Conservation (phyloP, 2,797 vertebrate species). For the Vespertilio murinus region DNA sequence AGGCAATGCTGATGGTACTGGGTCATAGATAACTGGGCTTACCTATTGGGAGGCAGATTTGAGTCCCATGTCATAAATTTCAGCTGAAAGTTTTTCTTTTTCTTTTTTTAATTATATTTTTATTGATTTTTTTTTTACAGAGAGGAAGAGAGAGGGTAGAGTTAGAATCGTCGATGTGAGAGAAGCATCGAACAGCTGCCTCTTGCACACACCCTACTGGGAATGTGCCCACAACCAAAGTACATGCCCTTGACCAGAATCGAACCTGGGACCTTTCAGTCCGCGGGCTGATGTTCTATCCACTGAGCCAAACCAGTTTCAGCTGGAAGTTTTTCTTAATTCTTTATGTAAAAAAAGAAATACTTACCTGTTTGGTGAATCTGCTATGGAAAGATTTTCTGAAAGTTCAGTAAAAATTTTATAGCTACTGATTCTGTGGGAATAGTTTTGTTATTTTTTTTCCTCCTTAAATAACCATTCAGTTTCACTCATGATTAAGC, state of each 20-base stretch:
- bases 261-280: too few species aligned
- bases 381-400: conserved; percentile 43
- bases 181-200: too few species aligned
- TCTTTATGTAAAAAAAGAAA: background rate
- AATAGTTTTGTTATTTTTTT: conserved; percentile 2
- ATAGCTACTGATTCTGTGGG: conserved; percentile 55
- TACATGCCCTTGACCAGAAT: too few species aligned
- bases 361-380: conserved; percentile 43
- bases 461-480: conserved; percentile 33
- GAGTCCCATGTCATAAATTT: conserved; percentile 26
- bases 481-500: conserved; percentile 40
- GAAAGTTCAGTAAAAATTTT: conserved; percentile 47
- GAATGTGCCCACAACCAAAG: too few species aligned
- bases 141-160: too few species aligned
- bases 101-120: too few species aligned
- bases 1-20: background rate
- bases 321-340: conserved; percentile 4
- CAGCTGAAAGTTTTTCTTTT: background rate
- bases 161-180: too few species aligned
- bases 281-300: too few species aligned
- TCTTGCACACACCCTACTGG: too few species aligned
- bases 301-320: too few species aligned
- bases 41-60: background rate
- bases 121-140: too few species aligned
- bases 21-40: background rate